Base-by-base conservation (phyloP, 2,797 vertebrate species). In the Gallirallus australis region DNA sequence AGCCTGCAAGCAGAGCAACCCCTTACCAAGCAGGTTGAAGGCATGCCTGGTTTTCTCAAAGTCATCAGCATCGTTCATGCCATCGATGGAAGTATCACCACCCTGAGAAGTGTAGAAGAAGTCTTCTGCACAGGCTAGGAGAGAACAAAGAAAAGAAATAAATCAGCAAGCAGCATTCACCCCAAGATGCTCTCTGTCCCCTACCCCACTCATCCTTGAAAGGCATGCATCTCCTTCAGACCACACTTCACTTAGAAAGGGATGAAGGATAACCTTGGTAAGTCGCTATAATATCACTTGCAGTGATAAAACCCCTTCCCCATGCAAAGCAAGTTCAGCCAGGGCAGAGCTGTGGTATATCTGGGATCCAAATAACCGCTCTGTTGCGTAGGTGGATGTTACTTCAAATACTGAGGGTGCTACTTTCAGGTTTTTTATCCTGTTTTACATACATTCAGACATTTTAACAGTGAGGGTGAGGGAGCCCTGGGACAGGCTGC, bases 1-100 rank as follows among this genome's bases (percentile, higher is more conserved):
- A 85, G 40, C 14, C 13, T 63, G 27, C 35, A 54, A n/a, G 66
- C 54, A 60, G 45, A 54, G 56, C 63, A 83, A 16, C 6, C 47
- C 60, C 98, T 98, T 97, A 99, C 99, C 99, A 6, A 99, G 98
- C 61, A 99, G 96, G 0, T 96, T 96, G 91, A 99, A 99, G 56
- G 99, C 99, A 8, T 98, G 98, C 42, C 98, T 98, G 3, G 99
- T 99, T 97, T 98, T 99, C 83, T 98, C 96, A 30, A 99, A 98
- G 95, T 99, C 99, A 10, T 98, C 97, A 2, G 98, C 99, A 1
- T 99, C 99, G 2, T 99, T 98, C 23, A 99, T 97, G 0, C 99
- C 99, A 4, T 98, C 98, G 0, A 99, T 99, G 84, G 97, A 97
- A 0, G 98, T 98, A 96, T 98, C 98, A 57, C 99, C 99, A 11